Percentiles rank a stretch among this genome's conserved stretches.
Evolutionary conservation across 2,113 vertebrate genomes (phyloP).

Genomic region (Nesoenas mayeri): DNA sequence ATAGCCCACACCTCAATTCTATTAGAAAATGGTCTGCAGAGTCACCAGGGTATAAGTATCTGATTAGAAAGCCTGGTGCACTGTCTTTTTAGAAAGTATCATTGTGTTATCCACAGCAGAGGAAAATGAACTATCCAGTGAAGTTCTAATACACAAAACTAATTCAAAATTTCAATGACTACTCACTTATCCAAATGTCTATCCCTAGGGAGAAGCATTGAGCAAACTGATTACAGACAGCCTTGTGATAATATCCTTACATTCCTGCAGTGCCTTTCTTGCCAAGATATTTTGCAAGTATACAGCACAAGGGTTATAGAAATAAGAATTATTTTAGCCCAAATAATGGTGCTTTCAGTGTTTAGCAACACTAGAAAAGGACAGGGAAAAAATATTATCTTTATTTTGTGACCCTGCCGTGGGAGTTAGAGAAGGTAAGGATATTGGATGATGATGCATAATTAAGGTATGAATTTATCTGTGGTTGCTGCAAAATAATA

Average conservation of each 20-base stretch:
- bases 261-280: neutral
- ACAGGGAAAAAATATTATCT: neutral
- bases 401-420: neutral
- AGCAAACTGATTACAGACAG: neutral
- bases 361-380: neutral
- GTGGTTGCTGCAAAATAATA: neutral
- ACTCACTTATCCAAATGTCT: neutral
- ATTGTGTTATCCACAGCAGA: neutral
- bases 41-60: slow-evolving; percentile 29
- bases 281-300: neutral
- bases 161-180: slow-evolving; percentile 29
- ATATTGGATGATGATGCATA: neutral
- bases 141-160: neutral
- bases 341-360: neutral
- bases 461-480: too few relatives aligned
- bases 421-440: neutral
- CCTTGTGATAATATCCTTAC: neutral
- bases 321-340: neutral
- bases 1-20: neutral
- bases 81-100: slow-evolving; percentile 7
- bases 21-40: slow-evolving; percentile 27
- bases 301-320: neutral
- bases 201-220: neutral
- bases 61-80: slow-evolving; percentile 34
- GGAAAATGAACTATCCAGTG: slow-evolving; percentile 4